Evolutionary conservation across 2,888 invertebrate genomes (phyloP), one percentile per base, ranked within the genome.

Genomic region (Spicauda simplicius): DNA sequence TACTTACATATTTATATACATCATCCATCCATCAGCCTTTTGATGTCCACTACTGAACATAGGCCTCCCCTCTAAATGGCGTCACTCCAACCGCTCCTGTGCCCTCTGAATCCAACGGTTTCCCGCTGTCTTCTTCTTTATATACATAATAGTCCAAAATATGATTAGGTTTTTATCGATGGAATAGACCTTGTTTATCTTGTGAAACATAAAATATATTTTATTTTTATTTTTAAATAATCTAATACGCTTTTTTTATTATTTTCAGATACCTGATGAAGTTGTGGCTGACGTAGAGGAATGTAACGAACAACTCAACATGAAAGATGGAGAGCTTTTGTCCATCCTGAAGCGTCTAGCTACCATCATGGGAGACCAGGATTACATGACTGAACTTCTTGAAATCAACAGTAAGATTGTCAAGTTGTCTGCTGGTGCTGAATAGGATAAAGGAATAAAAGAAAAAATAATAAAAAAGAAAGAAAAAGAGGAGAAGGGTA

Each of bases 371-470:
- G 93, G 94, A 25, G 97, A 98, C 80, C 94, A 95, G 76, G 95
- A 95, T 74, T 98, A 97, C 82, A 94, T 97, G 82, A 91, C 93
- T 20, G 97, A 97, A 85, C 92, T 97, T 60, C 88, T 97, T 74
- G 95, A 95, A 62, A 95, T 97, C 79, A 97, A 98, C 87, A 92
- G 95, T 74, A 95, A 95, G 77, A 96, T 98, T 78, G 92, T 91
- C 0, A 84, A 88, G 69, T 82, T 93, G 0, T 93, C 93, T 10
- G 90, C 92, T 69, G 92, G 88, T 53, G n/a, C n/a, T n/a, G 16
- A 59, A 7, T 65, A 65, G 59, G 25, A 25, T 5, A 81, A 79
- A 33, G 85, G 85, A 80, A 74, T 64, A 63, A 19, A 45, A 62
- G 14, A 20, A 30, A 54, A 41, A 3, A 37, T 85, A 85, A 80